phyloP scores from a whole-genome alignment of 2,888 invertebrate genomes.

The Agrilus mali region DNA sequence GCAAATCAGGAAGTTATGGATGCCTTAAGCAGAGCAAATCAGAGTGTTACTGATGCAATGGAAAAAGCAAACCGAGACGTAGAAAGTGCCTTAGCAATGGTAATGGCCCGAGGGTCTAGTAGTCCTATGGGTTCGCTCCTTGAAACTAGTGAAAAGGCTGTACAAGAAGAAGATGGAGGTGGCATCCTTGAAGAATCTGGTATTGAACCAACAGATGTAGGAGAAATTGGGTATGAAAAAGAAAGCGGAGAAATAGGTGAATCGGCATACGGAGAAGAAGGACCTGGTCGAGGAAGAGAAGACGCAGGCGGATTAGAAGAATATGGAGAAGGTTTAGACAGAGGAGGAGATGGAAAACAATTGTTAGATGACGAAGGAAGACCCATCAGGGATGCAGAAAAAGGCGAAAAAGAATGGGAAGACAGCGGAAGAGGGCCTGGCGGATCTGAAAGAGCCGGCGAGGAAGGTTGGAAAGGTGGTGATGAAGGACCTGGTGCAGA shows the following conservation, averaged over 20 bases:
- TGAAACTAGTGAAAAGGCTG: neutral
- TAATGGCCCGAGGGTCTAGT: neutral
- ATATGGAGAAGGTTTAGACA: no score
- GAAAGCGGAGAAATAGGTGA: neutral
- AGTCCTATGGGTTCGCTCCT: neutral
- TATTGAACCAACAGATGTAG: no score
- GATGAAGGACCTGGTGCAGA: neutral
- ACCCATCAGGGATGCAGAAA: neutral
- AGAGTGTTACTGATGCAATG: constrained; percentile 4
- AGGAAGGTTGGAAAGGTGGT: neutral
- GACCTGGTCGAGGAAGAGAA: neutral
- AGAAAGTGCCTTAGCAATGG: constrained; percentile 1
- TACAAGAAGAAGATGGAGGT: neutral
- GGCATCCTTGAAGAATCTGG: no score
- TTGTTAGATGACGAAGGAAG: neutral
- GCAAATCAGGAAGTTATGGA: constrained; percentile 5
- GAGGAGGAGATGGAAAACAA: neutral
- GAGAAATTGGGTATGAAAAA: neutral
- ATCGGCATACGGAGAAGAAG: no score
- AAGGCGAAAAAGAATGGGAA: neutral
- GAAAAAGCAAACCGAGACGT: constrained; percentile 6
- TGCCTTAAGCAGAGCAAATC: constrained; percentile 5
- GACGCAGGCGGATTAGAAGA: neutral
- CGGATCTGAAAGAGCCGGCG: neutral
- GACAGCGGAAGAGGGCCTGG: neutral